phyloP scores from a whole-genome alignment of 2,113 vertebrate genomes.

The Progne subis region DNA sequence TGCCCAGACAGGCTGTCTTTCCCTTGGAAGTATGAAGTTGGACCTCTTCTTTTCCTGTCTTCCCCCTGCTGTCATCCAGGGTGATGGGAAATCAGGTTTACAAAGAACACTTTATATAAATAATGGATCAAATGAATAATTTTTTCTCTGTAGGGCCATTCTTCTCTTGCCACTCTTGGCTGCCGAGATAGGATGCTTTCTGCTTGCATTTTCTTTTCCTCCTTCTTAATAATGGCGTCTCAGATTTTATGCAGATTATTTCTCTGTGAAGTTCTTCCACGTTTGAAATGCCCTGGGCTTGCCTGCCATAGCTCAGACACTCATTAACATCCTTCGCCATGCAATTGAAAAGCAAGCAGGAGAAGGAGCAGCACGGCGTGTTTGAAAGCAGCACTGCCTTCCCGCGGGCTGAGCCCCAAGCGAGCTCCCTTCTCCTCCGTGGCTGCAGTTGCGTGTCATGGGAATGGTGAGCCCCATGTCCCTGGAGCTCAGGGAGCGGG shows the following conservation, averaged over 20 bases:
- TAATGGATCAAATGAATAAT: conserved; percentile 70
- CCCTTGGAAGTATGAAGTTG: not conserved
- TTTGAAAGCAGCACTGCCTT: not conserved
- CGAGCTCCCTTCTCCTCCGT: not conserved
- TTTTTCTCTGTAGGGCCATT: conserved; percentile 54
- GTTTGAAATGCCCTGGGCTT: conserved; percentile 66
- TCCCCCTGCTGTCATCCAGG: conserved; percentile 48
- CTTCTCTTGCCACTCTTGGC: conserved; percentile 44
- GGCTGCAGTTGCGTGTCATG: not conserved
- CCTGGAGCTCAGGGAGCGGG: not conserved
- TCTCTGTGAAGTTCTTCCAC: conserved; percentile 65
- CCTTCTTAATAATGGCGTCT: conserved; percentile 48
- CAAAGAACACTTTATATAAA: conserved; percentile 70
- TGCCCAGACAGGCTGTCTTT: not conserved
- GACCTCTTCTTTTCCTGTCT: conserved; percentile 37
- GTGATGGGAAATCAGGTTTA: conserved; percentile 57
- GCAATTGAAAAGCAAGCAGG: conserved; percentile 40
- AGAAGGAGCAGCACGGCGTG: not conserved
- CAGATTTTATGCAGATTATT: conserved; percentile 68
- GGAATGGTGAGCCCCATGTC: not conserved
- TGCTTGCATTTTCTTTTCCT: conserved; percentile 47
- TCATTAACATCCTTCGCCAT: conserved; percentile 49
- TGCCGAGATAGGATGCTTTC: conserved; percentile 25
- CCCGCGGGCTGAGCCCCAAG: not conserved
- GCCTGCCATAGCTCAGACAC: conserved; percentile 52